These are phyloP conservation scores for Spea hammondii DNA, from an alignment of 2,797 vertebrate species.

Conservation along the genomic window DNA sequence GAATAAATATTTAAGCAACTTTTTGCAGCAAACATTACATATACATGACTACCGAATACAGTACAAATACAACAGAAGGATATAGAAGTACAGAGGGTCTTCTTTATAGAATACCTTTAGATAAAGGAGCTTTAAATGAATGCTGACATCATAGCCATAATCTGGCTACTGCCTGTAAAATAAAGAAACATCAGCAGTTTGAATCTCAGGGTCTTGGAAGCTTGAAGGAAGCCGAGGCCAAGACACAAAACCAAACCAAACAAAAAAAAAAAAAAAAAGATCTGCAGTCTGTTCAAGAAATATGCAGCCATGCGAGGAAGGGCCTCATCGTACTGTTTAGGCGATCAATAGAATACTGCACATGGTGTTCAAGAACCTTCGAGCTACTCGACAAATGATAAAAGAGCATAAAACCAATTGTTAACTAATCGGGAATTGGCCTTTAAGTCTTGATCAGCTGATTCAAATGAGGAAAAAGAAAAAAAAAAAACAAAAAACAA, in stretches of 20 bases:
- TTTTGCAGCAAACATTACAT: no score
- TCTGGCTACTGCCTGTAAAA: conserved; percentile 7
- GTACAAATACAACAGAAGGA: no score
- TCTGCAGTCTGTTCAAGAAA: conserved; percentile 3
- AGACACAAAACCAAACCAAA: conserved; percentile 5
- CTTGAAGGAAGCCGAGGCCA: neutral
- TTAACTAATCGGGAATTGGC: no score
- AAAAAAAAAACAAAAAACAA: no score
- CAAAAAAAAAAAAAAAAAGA: conserved; percentile 2
- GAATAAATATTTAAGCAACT: no score
- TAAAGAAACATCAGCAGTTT: conserved; percentile 17
- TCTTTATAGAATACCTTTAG: neutral
- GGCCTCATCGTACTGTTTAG: neutral
- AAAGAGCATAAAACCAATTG: no score
- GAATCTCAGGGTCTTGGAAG: conserved; percentile 10
- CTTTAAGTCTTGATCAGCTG: no score
- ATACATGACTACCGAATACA: no score
- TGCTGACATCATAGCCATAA: conserved; percentile 2
- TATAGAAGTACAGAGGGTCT: no score
- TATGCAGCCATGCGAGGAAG: neutral
- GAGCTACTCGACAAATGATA: no score
- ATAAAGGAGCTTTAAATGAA: neutral
- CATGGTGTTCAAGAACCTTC: no score
- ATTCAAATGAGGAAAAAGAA: no score
- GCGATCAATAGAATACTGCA: neutral